phyloP scores from a whole-genome alignment of 2,888 invertebrate species.

The Rhagophthalmus giganteus region DNA sequence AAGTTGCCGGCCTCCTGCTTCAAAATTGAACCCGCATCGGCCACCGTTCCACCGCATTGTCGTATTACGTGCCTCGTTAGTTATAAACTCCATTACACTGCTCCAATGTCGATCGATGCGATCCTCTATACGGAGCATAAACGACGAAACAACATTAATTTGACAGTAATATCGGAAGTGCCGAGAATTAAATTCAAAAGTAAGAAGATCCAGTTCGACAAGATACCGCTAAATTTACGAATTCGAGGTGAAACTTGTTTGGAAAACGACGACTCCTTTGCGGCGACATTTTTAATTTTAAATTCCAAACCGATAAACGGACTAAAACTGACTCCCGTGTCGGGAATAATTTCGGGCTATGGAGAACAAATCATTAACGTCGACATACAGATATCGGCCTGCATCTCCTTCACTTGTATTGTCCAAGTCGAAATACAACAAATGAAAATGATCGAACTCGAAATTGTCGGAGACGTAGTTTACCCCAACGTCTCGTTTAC shows the following conservation, averaged over 20 bases:
- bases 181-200: constrained; percentile 28
- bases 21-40: constrained; percentile 58
- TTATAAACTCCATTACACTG: constrained; percentile 39
- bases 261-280: constrained; percentile 16
- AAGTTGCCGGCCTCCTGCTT: constrained; percentile 58
- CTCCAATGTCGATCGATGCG: constrained; percentile 41
- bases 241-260: constrained; percentile 31
- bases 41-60: constrained; percentile 59
- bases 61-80: constrained; percentile 57
- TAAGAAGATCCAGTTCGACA: constrained; percentile 39
- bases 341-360: constrained; percentile 36
- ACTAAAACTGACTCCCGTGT: constrained; percentile 38
- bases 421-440: constrained; percentile 39
- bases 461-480: constrained; percentile 57
- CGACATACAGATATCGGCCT: constrained; percentile 19
- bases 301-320: constrained; percentile 36
- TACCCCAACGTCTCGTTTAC: constrained; percentile 59
- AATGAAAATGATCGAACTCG: constrained; percentile 55
- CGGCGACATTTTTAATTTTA: constrained; percentile 29
- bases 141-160: constrained; percentile 33
- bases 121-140: constrained; percentile 48
- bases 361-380: constrained; percentile 40
- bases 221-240: constrained; percentile 51
- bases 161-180: constrained; percentile 18
- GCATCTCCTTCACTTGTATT: constrained; percentile 22